Base-by-base conservation (phyloP, 2,113 vertebrate genomes). In the Rhinopomastus cyanomelas region DNA sequence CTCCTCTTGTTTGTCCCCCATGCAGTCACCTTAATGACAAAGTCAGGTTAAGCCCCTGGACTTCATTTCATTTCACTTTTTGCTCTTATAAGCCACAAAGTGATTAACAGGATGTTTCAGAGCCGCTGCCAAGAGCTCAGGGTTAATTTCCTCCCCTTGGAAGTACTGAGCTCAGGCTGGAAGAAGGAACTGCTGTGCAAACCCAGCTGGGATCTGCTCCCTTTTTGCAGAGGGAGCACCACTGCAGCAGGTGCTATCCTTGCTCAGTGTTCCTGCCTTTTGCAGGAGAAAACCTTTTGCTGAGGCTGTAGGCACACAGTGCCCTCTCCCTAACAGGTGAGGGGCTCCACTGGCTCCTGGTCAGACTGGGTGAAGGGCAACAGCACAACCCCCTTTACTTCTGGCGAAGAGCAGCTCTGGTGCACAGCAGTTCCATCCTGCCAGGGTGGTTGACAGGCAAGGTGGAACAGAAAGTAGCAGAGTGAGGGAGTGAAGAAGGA, bases 71-170 rank as follows among this genome's bases (percentile, higher is more conserved):
- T 76, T 89, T 74, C 53, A 78, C 2, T 10, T 89, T 75, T 88
- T 81, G 10, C 59, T 84, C 69, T 84, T 85, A 13, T 66, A 92
- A 93, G 55, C 44, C 12, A 0, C 39, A 2, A 78, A 86, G 30
- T 15, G 49, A 76, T 94, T 89, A 92, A 84, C 57, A 83, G 51
- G 66, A 75, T 94, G 77, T 90, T 92, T 94, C 85, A 69, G 88
- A 91, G 88, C 69, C 0, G 2, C 55, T 81, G 46, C 91, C 85
- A 84, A 68, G 77, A 81, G 42, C 71, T 82, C 4, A 5, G 86
- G 81, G 52, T 82, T 67, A 67, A 64, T 84, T 92, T 82, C 36
- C 23, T 87, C 81, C 34, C 9, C 29, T 95, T 88, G 90, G 66
- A 94, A 92, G 51, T 22, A 77, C 74, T 9, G 57, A 73, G 66